Evolutionary conservation across 2,113 vertebrate genomes (phyloP), one percentile per base, ranked within the genome.

Genomic region (Syrrhaptes paradoxus): DNA sequence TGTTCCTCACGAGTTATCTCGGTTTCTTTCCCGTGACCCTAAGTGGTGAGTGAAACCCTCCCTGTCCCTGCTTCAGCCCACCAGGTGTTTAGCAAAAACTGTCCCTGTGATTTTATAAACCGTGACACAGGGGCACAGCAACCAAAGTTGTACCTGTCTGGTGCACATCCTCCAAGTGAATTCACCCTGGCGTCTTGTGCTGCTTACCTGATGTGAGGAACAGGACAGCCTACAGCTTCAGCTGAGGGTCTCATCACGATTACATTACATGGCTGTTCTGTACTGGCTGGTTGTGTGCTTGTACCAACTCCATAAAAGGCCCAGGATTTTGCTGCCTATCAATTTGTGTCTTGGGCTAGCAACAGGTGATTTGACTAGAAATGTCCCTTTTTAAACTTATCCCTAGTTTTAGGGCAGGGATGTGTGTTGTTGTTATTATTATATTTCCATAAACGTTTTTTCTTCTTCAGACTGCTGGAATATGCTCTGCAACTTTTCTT

Each of bases 141-240:
- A 46, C 13, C 21, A 12, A 34, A n/a, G 13, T 5, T 52, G 78
- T 19, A 13, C 9, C 19, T 58, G 16, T 17, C 25, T 67, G 22
- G 15, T 16, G 43, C n/a, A 36, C 19, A 16, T 32, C 19, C 9
- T 54, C 18, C 46, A 57, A 15, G 11, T 17, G 32, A 28, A 38
- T 41, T 72, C 48, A 19, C 13, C 8, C 28, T 34, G 17, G 48
- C 7, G 43, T 48, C 36, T 48, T 58, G n/a, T 36, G 46, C 11
- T 51, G 46, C 57, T 29, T 11, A 11, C 29, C 1, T 2, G 45
- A 20, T 1, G 0, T 10, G 28, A 68, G 38, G 45, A n/a, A 49
- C 7, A 1, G n/a, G 18, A 12, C 13, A 85, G 29, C 52, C 58
- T 14, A 4, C 7, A 6, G 38, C 43, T 32, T 51, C 45, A 46